Evolutionary conservation across 2,888 invertebrate genomes (phyloP), one percentile per base, ranked within the genome.

Genomic region (Cerceris rybyensis): DNA sequence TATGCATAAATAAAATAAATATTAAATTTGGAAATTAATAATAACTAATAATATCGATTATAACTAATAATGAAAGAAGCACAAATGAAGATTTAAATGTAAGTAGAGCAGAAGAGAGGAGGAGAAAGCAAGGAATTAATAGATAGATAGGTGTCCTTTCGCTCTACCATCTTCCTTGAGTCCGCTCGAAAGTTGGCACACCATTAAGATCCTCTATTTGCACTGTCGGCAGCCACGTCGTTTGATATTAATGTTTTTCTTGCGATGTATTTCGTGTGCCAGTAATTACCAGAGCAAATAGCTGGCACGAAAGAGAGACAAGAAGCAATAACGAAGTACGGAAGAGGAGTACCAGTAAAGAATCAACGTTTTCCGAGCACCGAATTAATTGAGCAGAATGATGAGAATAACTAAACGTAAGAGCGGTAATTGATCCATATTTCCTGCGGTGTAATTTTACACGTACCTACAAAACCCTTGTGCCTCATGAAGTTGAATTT

Each of bases 171-270:
- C 54, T 68, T 75, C 55, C 57, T 75, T 55, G 64, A 79, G 81
- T 75, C 78, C 75, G 68, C 83, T 83, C 70, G 86, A 89, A 90
- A 91, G 90, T 90, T 89, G 83, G 80, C 87, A 84, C 83, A 80
- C 88, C 90, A 90, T 90, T 91, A 90, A 87, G 87, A 87, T 86
- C 87, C 83, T 86, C 88, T 90, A 87, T 90, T 91, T 91, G 88
- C 89, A 87, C 90, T 88, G 86, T 85, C 88, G 83, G 83, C 86
- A 86, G 83, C 87, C 81, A 73, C 86, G 82, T 86, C 88, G 86
- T 86, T 90, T 89, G 88, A 90, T 91, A 91, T 91, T 91, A 91
- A 91, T 91, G 91, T 91, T 91, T 91, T 91, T 91, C 91, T 91
- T 91, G 85, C 86, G 86, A 88, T 85, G 87, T 83, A 76, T 87